These are phyloP conservation scores for Aptenodytes patagonicus DNA, from an alignment of 2,113 vertebrate genomes.

Conservation along the genomic window DNA sequence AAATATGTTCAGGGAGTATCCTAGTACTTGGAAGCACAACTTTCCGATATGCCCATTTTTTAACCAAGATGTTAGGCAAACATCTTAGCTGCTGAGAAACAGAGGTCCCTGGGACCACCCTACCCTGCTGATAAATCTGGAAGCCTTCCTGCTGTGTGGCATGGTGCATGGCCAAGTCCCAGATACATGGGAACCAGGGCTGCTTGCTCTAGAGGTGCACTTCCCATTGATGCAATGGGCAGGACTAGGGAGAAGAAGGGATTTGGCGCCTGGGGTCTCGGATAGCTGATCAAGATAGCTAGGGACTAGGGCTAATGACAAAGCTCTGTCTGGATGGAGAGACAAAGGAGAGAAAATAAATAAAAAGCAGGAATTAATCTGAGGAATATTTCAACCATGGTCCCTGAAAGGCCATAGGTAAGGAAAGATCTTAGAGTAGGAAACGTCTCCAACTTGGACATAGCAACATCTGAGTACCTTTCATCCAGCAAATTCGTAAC, in stretches of 20 bases:
- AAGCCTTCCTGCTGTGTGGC: neutral
- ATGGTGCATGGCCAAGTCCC: neutral
- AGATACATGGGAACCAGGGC: neutral
- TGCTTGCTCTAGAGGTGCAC: neutral
- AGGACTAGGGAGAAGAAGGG: neutral
- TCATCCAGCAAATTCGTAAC: neutral
- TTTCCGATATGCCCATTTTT: neutral
- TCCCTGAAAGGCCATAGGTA: neutral
- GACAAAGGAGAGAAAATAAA: neutral
- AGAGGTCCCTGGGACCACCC: neutral
- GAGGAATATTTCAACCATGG: neutral
- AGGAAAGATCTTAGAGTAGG: neutral
- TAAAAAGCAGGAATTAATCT: neutral
- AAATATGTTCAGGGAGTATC: neutral
- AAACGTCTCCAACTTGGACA: neutral
- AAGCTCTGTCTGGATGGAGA: neutral
- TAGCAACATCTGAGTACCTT: neutral
- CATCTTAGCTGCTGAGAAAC: neutral
- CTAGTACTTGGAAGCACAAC: neutral
- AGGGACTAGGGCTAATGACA: neutral
- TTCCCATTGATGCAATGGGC: neutral
- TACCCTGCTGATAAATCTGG: neutral
- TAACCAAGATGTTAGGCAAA: neutral
- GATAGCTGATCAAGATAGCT: neutral
- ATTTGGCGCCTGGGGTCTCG: neutral